Percentiles rank a stretch among this genome's conserved stretches.
phyloP scores from a whole-genome alignment of 2,888 invertebrate species.

The Troides helena region DNA sequence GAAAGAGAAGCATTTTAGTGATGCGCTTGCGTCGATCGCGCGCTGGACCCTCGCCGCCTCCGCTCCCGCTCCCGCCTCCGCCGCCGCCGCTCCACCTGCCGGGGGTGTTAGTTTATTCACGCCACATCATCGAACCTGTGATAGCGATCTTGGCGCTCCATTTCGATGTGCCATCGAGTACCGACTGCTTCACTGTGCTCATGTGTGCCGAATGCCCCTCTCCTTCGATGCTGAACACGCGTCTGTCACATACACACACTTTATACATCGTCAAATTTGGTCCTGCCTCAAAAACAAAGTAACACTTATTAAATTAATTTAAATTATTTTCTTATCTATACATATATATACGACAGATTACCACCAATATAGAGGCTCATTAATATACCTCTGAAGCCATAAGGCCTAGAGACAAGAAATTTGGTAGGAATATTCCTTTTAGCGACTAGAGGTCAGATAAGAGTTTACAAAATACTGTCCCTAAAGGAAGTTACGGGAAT shows the following conservation, averaged over 20 bases:
- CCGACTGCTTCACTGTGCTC: slow-evolving; percentile 99
- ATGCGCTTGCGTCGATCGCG: slow-evolving; percentile 55
- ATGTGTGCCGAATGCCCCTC: slow-evolving; percentile 97
- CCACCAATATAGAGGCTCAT: background rate
- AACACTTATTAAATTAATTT: background rate
- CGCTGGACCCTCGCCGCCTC: slow-evolving; percentile 38
- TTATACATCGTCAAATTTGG: slow-evolving; percentile 33
- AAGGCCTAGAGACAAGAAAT: too few species aligned
- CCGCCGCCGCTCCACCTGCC: slow-evolving; percentile 40
- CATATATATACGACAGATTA: background rate
- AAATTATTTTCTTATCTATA: background rate
- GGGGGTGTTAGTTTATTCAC: slow-evolving; percentile 41
- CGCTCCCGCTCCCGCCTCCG: slow-evolving; percentile 40
- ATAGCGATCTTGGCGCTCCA: slow-evolving; percentile 99
- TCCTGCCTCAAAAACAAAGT: slow-evolving; percentile 1
- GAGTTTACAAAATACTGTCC: too few species aligned
- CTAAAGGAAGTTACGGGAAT: too few species aligned
- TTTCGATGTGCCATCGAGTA: slow-evolving; percentile 99
- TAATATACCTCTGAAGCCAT: too few species aligned
- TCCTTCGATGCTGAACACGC: slow-evolving; percentile 97
- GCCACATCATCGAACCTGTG: slow-evolving; percentile 92
- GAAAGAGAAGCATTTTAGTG: slow-evolving; percentile 74
- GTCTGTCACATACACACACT: slow-evolving; percentile 84
- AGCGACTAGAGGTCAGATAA: too few species aligned
- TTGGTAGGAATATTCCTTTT: too few species aligned